Evolutionary conservation across 2,113 vertebrate genomes (phyloP), one percentile per base, ranked within the genome.

Genomic region (Microtus montanus): DNA sequence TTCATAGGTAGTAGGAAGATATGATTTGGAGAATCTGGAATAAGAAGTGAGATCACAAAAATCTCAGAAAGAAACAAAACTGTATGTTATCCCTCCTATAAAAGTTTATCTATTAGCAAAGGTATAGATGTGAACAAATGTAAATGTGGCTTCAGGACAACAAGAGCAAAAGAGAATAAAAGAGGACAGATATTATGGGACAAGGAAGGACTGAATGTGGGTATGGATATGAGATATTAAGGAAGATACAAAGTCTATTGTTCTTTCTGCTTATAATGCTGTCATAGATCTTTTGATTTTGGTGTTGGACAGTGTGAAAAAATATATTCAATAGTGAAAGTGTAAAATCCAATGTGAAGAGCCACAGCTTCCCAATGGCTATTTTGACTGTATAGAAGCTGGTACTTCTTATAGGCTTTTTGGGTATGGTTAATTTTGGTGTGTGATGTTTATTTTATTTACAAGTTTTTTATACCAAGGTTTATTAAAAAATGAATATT

Each of bases 41-140:
- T 54, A 79, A 20, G 11, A 35, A 79, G 77, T 52, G 30, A 11
- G 77, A 79, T 9, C 77, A 52, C 47, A 52, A 17, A 17, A 52
- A 22, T 79, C 17, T 54, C 33, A 79, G 19, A 54, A 35, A 80
- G 49, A 54, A 54, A n/a, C 52, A 68, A 68, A 68, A 7, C 49
- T 24, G 19, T 19, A 54, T n/a, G 33, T 54, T 54, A 33, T 80
- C 33, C 78, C 52, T n/a, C 19, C 54, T n/a, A 54, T 22, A 20
- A 52, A 80, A 54, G 7, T n/a, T 19, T 58, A 7, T n/a, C 78
- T 17, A 11, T 22, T 79, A 35, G 22, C 52, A 58, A 58, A 58
- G 13, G 2, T n/a, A 7, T 0, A 20, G 2, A n/a, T 22, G 52
- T n/a, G 52, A 58, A n/a, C 33, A n/a, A 20, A 38, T 24, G 11